Percentiles rank a stretch among this genome's conserved stretches.
Conservation (phyloP, 2,888 invertebrate genomes). For the Leucoptera coffeella region DNA sequence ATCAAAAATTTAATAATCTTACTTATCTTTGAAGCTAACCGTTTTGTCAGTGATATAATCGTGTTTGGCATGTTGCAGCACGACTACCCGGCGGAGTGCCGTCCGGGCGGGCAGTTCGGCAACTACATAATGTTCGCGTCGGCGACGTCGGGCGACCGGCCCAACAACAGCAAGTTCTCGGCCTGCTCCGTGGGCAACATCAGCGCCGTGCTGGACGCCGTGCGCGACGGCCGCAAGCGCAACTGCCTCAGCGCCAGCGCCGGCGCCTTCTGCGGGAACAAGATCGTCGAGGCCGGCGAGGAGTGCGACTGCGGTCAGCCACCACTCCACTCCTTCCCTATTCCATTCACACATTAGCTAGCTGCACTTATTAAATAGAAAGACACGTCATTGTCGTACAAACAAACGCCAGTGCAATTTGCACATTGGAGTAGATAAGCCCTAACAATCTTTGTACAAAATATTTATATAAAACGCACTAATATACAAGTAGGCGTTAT, state of each 20-base stretch:
- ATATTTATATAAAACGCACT: too few species aligned
- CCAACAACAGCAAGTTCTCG: constrained; percentile 97
- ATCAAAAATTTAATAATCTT: too few species aligned
- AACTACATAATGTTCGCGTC: constrained; percentile 99
- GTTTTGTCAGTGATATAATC: too few species aligned
- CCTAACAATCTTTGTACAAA: too few species aligned
- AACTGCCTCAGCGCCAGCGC: constrained; percentile 87
- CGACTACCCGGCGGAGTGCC: constrained; percentile 86
- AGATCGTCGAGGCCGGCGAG: constrained; percentile 95
- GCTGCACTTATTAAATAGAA: too few species aligned
- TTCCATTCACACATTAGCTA: too few species aligned
- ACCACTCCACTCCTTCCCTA: neutral
- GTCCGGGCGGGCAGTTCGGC: constrained; percentile 86
- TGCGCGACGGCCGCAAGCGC: constrained; percentile 82
- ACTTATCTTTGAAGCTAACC: too few species aligned
- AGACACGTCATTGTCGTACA: too few species aligned
- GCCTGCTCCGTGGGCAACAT: constrained; percentile 93
- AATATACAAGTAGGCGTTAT: too few species aligned
- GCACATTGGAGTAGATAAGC: too few species aligned
- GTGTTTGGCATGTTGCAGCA: too few species aligned
- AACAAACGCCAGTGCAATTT: too few species aligned
- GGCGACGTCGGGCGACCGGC: constrained; percentile 95
- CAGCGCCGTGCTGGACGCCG: constrained; percentile 87
- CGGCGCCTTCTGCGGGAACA: constrained; percentile 98
- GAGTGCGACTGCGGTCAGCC: constrained; percentile 85